Base-by-base conservation (phyloP, 2,797 vertebrate genomes). In the Ptychadena robeensis region DNA sequence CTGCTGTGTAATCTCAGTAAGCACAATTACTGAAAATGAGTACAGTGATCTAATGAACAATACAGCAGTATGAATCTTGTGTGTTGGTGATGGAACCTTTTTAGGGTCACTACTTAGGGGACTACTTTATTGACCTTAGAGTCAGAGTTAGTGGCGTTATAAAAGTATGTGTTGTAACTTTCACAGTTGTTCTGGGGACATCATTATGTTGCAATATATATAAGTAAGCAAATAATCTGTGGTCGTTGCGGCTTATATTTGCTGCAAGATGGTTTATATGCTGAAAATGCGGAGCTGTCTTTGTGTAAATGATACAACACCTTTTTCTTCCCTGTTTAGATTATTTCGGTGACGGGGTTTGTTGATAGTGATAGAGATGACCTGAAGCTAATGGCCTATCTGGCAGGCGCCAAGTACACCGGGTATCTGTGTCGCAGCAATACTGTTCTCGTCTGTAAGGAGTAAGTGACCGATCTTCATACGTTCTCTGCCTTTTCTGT, bases 371-470 rank as follows among this genome's bases (percentile, higher is more conserved):
- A 99, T 91, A 92, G 98, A 87, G 97, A 98, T 70, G 98, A 99
- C 88, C 91, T 99, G 77, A 99, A 99, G 88, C 87, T 99, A 69
- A 99, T 99, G 98, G 95, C 96, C 0, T 96, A 96, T 87, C 89
- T 99, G 85, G 94, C 97, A 4, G 98, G 98, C 6, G 96, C 97
- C 87, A 94, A 96, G 38, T 99, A 99, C 87, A 99, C 97, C 0
- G 97, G 98, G 40, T 99, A 99, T 85, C 90, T 99, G 53, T 98
- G 97, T 82, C 96, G 96, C 79, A 97, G 96, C 87, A 99, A 99
- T 90, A 98, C 96, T 0, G 95, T 99, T 35, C 97, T 99, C 92
- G 95, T 99, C 92, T 99, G 97, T 85, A 99, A 97, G 94, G 96
- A 97, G 97, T 99, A 93, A 96, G 96, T 87, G 12, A 0, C 22